These are phyloP conservation scores for Dimorphilus gyrociliatus DNA, from an alignment of 2,888 invertebrate genomes.

Conservation along the genomic window DNA sequence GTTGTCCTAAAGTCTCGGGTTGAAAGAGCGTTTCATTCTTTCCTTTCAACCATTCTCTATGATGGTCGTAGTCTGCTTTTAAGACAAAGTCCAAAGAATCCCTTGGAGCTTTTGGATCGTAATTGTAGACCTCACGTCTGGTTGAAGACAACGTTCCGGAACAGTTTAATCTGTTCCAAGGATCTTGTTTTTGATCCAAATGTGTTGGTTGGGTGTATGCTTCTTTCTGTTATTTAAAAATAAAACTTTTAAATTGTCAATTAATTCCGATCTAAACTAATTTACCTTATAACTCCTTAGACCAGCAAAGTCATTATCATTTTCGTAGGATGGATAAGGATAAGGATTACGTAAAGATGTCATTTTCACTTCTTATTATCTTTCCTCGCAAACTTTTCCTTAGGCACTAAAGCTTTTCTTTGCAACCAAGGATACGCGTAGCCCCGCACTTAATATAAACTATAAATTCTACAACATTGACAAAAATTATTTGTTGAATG, in stretches of 20 bases:
- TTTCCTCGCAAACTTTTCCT: no score
- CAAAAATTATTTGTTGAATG: no score
- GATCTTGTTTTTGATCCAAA: constrained; percentile 25
- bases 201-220: constrained; percentile 24
- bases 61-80: constrained; percentile 34
- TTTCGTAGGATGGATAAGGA: constrained; percentile 24
- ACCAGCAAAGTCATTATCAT: constrained; percentile 26
- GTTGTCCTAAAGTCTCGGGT: constrained; percentile 26
- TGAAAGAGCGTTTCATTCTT: constrained; percentile 31
- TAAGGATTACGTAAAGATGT: no score
- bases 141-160: constrained; percentile 27
- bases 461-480: no score
- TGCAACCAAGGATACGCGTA: no score
- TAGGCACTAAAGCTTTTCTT: no score
- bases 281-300: constrained; percentile 15
- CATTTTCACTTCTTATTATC: no score
- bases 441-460: no score
- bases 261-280: neutral
- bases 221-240: constrained; percentile 13
- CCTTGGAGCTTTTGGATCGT: constrained; percentile 30
- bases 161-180: constrained; percentile 29
- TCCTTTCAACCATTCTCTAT: constrained; percentile 26
- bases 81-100: constrained; percentile 36
- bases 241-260: neutral
- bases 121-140: constrained; percentile 25